These are phyloP conservation scores for Echeneis naucrates DNA, from an alignment of 2,797 vertebrate species.

Conservation along the genomic window DNA sequence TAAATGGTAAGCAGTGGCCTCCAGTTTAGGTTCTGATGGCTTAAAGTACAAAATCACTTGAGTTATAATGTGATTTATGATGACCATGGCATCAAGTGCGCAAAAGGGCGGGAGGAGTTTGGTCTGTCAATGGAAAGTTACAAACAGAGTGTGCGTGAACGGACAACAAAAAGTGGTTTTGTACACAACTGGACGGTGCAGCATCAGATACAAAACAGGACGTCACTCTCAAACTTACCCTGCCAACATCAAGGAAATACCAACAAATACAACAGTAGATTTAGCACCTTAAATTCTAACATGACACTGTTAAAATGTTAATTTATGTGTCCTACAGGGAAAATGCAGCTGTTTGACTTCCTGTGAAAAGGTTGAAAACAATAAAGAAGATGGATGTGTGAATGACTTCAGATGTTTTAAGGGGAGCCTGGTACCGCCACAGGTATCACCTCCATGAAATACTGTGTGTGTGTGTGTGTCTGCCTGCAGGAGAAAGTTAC, in stretches of 20 bases:
- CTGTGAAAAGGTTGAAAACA: conserved; percentile 18
- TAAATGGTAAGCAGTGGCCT: conserved; percentile 1
- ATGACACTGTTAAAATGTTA: neutral
- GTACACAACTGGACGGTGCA: neutral
- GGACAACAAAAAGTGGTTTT: too few species aligned
- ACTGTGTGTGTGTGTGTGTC: conserved; percentile 17
- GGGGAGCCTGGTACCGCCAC: conserved; percentile 31
- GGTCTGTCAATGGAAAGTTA: conserved; percentile 13
- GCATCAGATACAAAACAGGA: neutral
- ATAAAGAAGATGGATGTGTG: conserved; percentile 57
- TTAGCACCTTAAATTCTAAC: neutral
- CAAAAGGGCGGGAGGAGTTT: neutral
- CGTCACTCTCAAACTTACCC: neutral
- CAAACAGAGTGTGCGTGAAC: neutral
- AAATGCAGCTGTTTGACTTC: conserved; percentile 10
- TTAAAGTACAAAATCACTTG: conserved; percentile 1
- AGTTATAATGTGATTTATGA: neutral
- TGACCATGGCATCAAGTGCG: conserved; percentile 10
- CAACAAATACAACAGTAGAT: too few species aligned
- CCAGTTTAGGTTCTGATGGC: neutral
- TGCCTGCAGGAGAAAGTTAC: conserved; percentile 61
- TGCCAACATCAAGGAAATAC: neutral
- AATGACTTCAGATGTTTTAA: conserved; percentile 43
- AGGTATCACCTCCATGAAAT: conserved; percentile 46
- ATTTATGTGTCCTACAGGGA: neutral